A percentile compares a stretch with the other conserved stretches of the same genome.
Conservation (phyloP, 2,888 invertebrate genomes). For the Subacronicta megacephala region DNA sequence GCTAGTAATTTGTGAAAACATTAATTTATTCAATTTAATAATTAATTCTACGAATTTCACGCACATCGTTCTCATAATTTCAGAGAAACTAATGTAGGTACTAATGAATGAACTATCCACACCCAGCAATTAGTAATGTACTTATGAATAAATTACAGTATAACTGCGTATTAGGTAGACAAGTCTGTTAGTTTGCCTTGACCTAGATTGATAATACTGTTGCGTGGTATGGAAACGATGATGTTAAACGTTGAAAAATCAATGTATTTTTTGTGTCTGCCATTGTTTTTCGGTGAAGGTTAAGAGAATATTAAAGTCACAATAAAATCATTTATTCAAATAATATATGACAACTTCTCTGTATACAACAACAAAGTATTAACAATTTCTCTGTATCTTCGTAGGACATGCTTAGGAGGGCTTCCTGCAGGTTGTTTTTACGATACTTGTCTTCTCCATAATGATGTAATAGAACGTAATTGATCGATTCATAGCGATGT, state of each 20-base stretch:
- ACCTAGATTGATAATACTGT: conserved; percentile 51
- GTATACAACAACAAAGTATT: no score
- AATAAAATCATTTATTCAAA: no score
- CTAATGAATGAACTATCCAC: conserved; percentile 20
- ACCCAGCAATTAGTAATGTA: conserved; percentile 46
- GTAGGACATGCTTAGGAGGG: no score
- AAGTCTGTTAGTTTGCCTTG: conserved; percentile 50
- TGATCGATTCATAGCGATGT: no score
- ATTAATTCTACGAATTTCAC: conserved; percentile 35
- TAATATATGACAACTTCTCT: no score
- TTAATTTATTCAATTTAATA: not conserved
- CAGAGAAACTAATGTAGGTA: conserved; percentile 41
- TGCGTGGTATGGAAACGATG: conserved; percentile 35
- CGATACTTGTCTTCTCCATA: no score
- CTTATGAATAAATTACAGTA: conserved; percentile 13
- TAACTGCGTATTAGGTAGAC: conserved; percentile 43
- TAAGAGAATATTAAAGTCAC: no score
- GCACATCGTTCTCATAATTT: conserved; percentile 24
- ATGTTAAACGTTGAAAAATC: conserved; percentile 15
- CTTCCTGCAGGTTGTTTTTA: no score
- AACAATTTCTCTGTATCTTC: no score
- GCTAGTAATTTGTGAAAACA: conserved; percentile 1
- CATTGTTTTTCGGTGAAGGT: no score
- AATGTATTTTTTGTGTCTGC: conserved; percentile 29
- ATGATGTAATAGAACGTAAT: no score